phyloP scores from a whole-genome alignment of 2,797 vertebrate species.

The Triplophysa bombifrons region DNA sequence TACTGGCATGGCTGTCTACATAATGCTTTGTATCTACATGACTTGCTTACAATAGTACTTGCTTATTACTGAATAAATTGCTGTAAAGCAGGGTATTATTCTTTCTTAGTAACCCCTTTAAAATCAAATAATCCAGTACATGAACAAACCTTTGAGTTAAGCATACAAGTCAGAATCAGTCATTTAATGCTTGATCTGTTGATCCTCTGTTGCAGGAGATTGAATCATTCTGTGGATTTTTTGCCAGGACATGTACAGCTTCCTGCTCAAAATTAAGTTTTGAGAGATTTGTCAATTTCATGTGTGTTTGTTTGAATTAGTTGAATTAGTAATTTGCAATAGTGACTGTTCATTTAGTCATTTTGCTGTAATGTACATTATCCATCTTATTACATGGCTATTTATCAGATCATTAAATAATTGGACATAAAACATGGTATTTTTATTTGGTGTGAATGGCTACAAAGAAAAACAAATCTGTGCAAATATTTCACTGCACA shows the following conservation, averaged over 20 bases:
- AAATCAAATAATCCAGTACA: conserved; percentile 21
- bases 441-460: neutral
- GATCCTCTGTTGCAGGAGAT: conserved; percentile 36
- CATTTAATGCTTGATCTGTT: conserved; percentile 28
- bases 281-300: conserved; percentile 18
- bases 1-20: conserved; percentile 71
- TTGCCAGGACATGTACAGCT: conserved; percentile 11
- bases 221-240: conserved; percentile 31
- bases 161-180: conserved; percentile 30
- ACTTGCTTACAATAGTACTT: conserved; percentile 58
- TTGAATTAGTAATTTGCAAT: conserved; percentile 12
- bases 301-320: conserved; percentile 27
- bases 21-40: conserved; percentile 71
- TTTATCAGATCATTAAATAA: neutral
- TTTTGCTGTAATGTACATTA: neutral
- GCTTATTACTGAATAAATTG: conserved; percentile 63
- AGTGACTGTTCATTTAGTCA: neutral
- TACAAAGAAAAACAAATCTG: no score
- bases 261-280: conserved; percentile 39
- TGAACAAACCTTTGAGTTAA: conserved; percentile 25
- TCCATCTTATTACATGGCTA: neutral
- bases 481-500: no score
- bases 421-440: neutral
- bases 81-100: conserved; percentile 5
- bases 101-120: neutral